A percentile compares a stretch with the other conserved stretches of the same genome.
These are phyloP conservation scores for Gadopsis marmoratus DNA, from an alignment of 2,797 vertebrate species.

Conservation along the genomic window DNA sequence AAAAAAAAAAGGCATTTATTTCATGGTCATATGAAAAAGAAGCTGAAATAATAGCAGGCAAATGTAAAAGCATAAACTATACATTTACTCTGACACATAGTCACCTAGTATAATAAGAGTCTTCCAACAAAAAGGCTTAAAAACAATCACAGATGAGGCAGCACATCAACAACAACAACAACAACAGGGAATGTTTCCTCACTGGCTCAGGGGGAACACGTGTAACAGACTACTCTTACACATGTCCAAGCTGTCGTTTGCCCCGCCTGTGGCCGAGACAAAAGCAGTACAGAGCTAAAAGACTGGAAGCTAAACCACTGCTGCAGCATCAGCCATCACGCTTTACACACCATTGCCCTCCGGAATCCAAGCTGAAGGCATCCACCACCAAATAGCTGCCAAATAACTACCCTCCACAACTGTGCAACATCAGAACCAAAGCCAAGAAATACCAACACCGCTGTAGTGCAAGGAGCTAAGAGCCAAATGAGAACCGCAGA, in stretches of 20 bases:
- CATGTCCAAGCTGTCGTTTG: neutral
- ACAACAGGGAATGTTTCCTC: neutral
- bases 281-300: neutral
- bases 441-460: slow-evolving; percentile 16
- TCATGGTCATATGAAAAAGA: slow-evolving; percentile 59
- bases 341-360: neutral
- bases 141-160: slow-evolving; percentile 12
- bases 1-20: slow-evolving; percentile 74
- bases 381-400: slow-evolving; percentile 31
- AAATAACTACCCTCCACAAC: slow-evolving; percentile 22
- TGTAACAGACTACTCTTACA: neutral
- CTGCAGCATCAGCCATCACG: neutral
- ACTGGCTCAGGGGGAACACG: neutral
- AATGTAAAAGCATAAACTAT: slow-evolving; percentile 47
- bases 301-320: neutral
- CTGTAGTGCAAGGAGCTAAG: neutral
- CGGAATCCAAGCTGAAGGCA: slow-evolving; percentile 2
- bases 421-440: neutral
- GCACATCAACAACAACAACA: neutral
- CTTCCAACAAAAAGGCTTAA: slow-evolving; percentile 8
- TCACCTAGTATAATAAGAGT: neutral
- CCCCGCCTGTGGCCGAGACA: neutral
- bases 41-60: slow-evolving; percentile 59
- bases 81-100: slow-evolving; percentile 33
- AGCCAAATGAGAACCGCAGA: neutral